Conservation (phyloP, 2,113 vertebrate species). For the Mastomys natalensis region DNA sequence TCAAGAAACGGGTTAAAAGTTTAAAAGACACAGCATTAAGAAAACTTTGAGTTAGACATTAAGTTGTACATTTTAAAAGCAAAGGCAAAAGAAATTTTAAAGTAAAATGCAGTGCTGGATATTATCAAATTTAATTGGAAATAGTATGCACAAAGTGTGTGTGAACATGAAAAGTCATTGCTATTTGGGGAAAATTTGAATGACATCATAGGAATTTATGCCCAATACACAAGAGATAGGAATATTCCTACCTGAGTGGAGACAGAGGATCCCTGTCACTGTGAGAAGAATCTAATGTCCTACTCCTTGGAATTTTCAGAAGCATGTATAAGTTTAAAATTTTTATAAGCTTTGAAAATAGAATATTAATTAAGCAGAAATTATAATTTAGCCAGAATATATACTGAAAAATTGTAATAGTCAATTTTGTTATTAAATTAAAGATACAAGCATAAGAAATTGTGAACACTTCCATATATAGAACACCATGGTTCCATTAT, state of each 20-base stretch:
- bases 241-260: background rate
- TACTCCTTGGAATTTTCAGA: background rate
- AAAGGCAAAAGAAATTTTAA: background rate
- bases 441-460: slow-evolving; percentile 48
- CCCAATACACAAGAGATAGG: background rate
- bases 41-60: slow-evolving; percentile 23
- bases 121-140: background rate
- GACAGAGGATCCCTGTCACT: background rate
- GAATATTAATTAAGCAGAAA: slow-evolving; percentile 8
- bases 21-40: background rate
- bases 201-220: background rate
- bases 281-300: background rate
- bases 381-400: slow-evolving; percentile 19
- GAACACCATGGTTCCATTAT: background rate
- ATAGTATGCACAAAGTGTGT: background rate
- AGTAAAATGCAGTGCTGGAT: background rate
- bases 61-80: slow-evolving; percentile 11
- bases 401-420: slow-evolving; percentile 17
- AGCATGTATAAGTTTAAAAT: background rate
- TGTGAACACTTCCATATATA: background rate
- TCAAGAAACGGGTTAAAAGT: background rate
- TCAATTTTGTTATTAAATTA: slow-evolving; percentile 21
- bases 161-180: background rate
- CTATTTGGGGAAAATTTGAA: background rate
- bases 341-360: slow-evolving; percentile 47